Percentiles rank a stretch among this genome's conserved stretches.
phyloP scores from a whole-genome alignment of 1,140 invertebrate genomes.

The Oreohelix idahoensis region DNA sequence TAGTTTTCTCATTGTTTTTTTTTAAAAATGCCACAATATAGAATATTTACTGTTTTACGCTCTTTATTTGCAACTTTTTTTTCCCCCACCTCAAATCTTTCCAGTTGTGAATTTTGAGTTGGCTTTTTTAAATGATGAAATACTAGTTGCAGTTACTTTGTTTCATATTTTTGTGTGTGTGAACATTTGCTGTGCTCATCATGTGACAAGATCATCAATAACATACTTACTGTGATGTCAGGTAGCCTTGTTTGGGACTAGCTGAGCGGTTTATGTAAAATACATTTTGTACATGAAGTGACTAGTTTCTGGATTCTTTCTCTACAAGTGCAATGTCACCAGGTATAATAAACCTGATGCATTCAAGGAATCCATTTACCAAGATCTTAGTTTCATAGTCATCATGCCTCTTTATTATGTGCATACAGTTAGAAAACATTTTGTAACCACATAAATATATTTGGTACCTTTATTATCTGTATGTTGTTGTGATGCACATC shows the following conservation, averaged over 20 bases:
- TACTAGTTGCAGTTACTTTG: too few relatives aligned
- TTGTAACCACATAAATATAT: slow-evolving; percentile 2
- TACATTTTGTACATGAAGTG: not conserved
- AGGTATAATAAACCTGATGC: not conserved
- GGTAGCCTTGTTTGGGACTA: too few relatives aligned
- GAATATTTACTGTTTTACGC: too few relatives aligned
- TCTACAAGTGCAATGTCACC: not conserved
- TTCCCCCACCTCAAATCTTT: too few relatives aligned
- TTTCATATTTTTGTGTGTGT: too few relatives aligned
- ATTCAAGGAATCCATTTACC: not conserved
- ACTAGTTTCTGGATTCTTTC: not conserved
- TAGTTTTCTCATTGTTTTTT: not conserved
- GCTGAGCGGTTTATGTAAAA: not conserved
- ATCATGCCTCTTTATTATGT: not conserved
- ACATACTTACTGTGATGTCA: too few relatives aligned
- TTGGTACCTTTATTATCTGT: not conserved
- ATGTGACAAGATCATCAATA: too few relatives aligned
- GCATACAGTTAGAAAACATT: not conserved
- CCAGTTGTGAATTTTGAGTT: too few relatives aligned
- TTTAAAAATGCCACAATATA: not conserved
- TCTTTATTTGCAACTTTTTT: too few relatives aligned
- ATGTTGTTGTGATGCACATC: not conserved
- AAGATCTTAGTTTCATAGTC: not conserved
- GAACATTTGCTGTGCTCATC: too few relatives aligned
- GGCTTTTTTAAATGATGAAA: too few relatives aligned